Evolutionary conservation across 2,888 invertebrate species (phyloP), one percentile per base, ranked within the genome.

Genomic region (Himalopsyche tibetana): DNA sequence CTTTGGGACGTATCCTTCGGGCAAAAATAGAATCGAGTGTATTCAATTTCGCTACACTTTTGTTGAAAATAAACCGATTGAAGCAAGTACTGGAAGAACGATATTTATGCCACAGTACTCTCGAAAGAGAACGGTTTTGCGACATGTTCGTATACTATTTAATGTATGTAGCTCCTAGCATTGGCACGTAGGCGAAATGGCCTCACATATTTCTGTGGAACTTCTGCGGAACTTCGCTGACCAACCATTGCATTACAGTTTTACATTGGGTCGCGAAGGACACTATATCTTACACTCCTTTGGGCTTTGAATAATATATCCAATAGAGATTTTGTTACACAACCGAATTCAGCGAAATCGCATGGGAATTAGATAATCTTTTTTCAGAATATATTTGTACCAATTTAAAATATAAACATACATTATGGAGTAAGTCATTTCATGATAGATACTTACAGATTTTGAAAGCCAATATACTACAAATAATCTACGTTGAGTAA

Each of bases 201-300:
- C 74, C 51, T 74, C 74, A 74, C 74, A 63, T 63, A 63, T 28
- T 63, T 63, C 63, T 63, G 74, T 38, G 28, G 12, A 69, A 69
- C 69, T 36, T 69, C 69, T 69, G 69, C 12, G 69, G 74, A 38
- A 74, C 38, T 36, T 36, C 74, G 19, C 36, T 74, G 74, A 38
- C 74, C 74, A 12, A 38, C 74, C 74, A 74, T 74, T 74, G 74
- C 74, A 74, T 74, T 74, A 38, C 36, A 38, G 74, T 74, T 74
- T 74, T 74, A 74, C 74, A 74, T 74, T 38, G 12, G 74, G 74
- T 38, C 74, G 38, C 74, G 74, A 38, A 74, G 74, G 36, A 38
- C 38, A 38, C 28, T 74, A 74, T 11, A 74, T 36, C 74, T 74
- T 74, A 36, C 36, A 74, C 38, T 74, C 74, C 74, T 36, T 19